Evolutionary conservation across 2,797 vertebrate species (phyloP).

Genomic region (Pipistrellus nathusii): DNA sequence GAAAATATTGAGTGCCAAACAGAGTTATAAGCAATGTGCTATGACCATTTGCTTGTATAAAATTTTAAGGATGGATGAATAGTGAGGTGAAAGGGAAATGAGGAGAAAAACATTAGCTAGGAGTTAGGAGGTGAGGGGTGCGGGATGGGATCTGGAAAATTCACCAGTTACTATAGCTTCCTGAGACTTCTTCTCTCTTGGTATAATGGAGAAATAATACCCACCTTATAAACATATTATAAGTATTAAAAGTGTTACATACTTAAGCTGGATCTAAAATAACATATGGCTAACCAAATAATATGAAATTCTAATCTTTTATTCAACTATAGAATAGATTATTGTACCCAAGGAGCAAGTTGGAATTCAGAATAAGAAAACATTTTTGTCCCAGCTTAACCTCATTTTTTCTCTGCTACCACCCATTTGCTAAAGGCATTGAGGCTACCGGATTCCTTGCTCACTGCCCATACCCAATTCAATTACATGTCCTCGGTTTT

Average conservation of each 20-base stretch:
- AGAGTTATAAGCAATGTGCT: neutral
- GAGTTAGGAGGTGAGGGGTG: neutral
- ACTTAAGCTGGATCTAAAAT: neutral
- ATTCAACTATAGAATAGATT: neutral
- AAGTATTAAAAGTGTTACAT: neutral
- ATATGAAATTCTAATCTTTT: neutral
- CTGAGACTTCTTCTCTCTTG: neutral
- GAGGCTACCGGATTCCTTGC: neutral
- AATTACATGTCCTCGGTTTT: neutral
- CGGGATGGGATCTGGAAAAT: neutral
- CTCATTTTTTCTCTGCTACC: neutral
- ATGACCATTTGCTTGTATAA: neutral
- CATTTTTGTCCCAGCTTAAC: neutral
- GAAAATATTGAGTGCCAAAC: neutral
- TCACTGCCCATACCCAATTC: neutral
- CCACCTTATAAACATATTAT: neutral
- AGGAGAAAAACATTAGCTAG: neutral
- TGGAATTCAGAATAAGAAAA: neutral
- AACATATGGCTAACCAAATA: neutral
- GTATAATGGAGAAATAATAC: neutral
- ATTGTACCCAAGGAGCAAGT: neutral
- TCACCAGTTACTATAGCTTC: neutral
- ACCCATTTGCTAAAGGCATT: neutral
- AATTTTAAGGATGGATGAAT: neutral
- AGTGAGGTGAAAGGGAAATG: neutral